Evolutionary conservation across 2,888 invertebrate genomes (phyloP).

Genomic region (Lasioglossum vierecki): DNA sequence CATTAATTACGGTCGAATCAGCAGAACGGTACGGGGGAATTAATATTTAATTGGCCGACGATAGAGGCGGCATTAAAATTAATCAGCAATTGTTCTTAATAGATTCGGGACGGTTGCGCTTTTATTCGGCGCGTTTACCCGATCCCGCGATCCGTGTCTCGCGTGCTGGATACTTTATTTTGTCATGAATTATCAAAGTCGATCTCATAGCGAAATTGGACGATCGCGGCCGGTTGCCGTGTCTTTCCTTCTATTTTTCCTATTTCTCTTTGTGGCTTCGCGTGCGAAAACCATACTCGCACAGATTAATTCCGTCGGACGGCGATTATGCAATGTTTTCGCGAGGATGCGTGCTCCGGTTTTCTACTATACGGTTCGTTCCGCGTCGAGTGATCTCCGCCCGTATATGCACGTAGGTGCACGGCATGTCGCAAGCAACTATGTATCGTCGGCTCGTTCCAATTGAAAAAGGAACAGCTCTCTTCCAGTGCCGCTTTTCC

Average conservation of each 20-base stretch:
- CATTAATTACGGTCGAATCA: constrained; percentile 36
- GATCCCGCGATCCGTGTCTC: constrained; percentile 23
- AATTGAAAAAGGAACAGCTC: neutral
- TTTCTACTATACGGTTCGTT: constrained; percentile 43
- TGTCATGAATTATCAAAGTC: constrained; percentile 27
- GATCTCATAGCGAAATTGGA: constrained; percentile 12
- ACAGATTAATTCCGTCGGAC: constrained; percentile 31
- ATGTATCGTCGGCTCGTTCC: constrained; percentile 16
- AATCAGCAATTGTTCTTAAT: constrained; percentile 48
- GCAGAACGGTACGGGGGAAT: constrained; percentile 11
- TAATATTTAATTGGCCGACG: constrained; percentile 11
- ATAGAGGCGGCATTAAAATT: constrained; percentile 39
- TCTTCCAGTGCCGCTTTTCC: neutral
- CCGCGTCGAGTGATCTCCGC: constrained; percentile 49
- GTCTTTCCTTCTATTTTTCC: neutral
- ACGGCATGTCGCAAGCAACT: constrained; percentile 33
- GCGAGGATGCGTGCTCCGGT: constrained; percentile 47
- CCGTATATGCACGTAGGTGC: neutral
- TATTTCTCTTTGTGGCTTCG: constrained; percentile 17
- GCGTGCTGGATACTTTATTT: constrained; percentile 26
- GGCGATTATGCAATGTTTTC: constrained; percentile 49
- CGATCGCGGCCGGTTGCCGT: neutral
- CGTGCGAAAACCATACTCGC: constrained; percentile 38
- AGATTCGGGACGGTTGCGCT: neutral
- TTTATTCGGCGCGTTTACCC: constrained; percentile 16